Evolutionary conservation across 2,888 invertebrate species (phyloP).

Genomic region (Stenodera caucasica): DNA sequence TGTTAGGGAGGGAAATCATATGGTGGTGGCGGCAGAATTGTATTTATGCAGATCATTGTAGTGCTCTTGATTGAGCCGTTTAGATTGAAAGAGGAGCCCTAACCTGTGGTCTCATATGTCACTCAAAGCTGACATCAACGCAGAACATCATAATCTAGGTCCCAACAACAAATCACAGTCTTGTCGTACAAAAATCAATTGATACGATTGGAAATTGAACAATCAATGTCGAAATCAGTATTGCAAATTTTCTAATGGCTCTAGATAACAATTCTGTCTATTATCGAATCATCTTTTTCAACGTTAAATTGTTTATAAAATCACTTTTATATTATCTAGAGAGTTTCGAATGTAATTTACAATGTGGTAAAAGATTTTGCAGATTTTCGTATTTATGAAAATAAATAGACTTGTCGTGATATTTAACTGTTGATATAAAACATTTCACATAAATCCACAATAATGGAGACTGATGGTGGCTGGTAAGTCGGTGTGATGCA

Average conservation of each 20-base stretch:
- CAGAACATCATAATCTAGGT: slow-evolving; percentile 33
- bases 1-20: too few species aligned
- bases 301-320: not conserved
- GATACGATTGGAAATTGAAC: not conserved
- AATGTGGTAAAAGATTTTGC: slow-evolving; percentile 7
- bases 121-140: slow-evolving; percentile 31
- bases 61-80: slow-evolving; percentile 32
- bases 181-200: slow-evolving; percentile 12
- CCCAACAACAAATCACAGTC: slow-evolving; percentile 33
- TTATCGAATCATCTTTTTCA: too few species aligned
- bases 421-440: slow-evolving; percentile 36
- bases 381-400: slow-evolving; percentile 26
- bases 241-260: not conserved
- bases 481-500: slow-evolving; percentile 38
- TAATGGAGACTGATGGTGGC: slow-evolving; percentile 43
- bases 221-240: not conserved
- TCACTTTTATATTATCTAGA: not conserved
- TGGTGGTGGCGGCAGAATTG: too few species aligned
- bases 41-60: not conserved
- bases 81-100: slow-evolving; percentile 22
- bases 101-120: slow-evolving; percentile 30
- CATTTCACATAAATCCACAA: slow-evolving; percentile 38
- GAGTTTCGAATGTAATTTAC: too few species aligned
- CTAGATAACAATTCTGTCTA: not conserved
- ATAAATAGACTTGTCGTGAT: slow-evolving; percentile 33